Base-by-base conservation (phyloP, 2,113 vertebrate species). In the Boleophthalmus pectinirostris region DNA sequence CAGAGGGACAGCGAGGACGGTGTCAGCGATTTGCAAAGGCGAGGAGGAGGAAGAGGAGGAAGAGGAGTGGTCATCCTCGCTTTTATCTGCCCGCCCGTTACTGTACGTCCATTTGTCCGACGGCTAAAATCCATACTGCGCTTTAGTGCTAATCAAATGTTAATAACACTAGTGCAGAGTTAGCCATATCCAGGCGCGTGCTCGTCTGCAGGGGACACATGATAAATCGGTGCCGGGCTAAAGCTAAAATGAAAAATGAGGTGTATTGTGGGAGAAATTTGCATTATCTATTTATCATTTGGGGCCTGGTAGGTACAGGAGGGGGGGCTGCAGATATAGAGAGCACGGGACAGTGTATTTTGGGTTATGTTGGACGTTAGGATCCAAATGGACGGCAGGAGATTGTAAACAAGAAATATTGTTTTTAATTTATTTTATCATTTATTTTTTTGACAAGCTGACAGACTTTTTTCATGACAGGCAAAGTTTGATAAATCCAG, bases 11-110 rank as follows among this genome's bases (percentile, higher is more conserved):
- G 8, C 25, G 77, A 79, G 72, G 72, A 83, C 56, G 60, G 13
- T 66, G 75, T 85, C 77, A 86, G 85, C 82, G 66, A 46, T 78
- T 77, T 80, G 72, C 75, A 16, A 51, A 18, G 47, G 20, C 16
- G 16, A 16, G 15, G 47, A 49, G 47, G 47, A 18, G n/a, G n/a
- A 29, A 16, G 46, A 3, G 2, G 46, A 47, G 47, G 5, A 38
- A 16, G 45, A 11, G 10, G 45, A 46, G 10, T 18, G 47, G 47
- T 49, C 47, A 18, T 49, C 46, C 13, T 3, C 18, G 47, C 47
- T 51, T 51, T 51, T 51, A 51, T 23, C 54, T 21, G n/a, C 13
- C 21, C 23, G n/a, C n/a, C 21, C 1, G 49, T 16, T 51, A 56
- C 33, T 13, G 18, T 68, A 25, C 69, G 57, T 72, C 68, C n/a